phyloP scores from a whole-genome alignment of 1,140 invertebrate genomes.

The Diorhabda elongata region DNA sequence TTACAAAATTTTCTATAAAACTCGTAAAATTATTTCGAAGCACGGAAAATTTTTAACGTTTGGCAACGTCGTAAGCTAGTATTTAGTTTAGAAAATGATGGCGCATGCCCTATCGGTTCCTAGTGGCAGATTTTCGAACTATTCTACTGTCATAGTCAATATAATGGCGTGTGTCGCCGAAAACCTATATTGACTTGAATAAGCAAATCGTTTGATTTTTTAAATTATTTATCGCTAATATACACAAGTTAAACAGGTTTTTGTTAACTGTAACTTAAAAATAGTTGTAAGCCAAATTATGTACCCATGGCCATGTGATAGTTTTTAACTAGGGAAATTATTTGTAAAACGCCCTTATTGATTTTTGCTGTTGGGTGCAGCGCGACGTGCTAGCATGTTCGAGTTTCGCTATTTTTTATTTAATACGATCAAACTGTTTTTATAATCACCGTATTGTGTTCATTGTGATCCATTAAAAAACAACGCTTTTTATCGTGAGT shows the following conservation, averaged over 20 bases:
- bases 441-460: conserved; percentile 24
- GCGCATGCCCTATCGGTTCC: conserved; percentile 33
- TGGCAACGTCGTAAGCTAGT: not conserved
- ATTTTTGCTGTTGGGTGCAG: conserved; percentile 40
- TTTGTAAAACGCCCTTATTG: conserved; percentile 47
- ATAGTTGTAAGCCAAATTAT: not conserved
- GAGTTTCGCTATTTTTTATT: conserved; percentile 20
- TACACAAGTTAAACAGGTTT: conserved; percentile 5
- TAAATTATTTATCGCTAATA: conserved; percentile 8
- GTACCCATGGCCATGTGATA: not conserved
- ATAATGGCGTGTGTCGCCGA: conserved; percentile 44
- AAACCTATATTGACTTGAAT: conserved; percentile 32
- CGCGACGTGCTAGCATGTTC: conserved; percentile 36
- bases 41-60: not conserved
- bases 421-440: conserved; percentile 8
- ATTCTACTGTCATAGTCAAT: conserved; percentile 45
- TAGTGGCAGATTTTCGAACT: conserved; percentile 36
- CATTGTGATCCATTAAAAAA: conserved; percentile 8
- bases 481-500: conserved; percentile 18
- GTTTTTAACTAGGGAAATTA: conserved; percentile 17
- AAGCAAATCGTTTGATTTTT: not conserved
- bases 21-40: no score
- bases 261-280: not conserved
- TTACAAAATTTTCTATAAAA: no score
- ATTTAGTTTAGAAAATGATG: conserved; percentile 4